phyloP scores from a whole-genome alignment of 2,113 vertebrate species.

The Carlito syrichta region DNA sequence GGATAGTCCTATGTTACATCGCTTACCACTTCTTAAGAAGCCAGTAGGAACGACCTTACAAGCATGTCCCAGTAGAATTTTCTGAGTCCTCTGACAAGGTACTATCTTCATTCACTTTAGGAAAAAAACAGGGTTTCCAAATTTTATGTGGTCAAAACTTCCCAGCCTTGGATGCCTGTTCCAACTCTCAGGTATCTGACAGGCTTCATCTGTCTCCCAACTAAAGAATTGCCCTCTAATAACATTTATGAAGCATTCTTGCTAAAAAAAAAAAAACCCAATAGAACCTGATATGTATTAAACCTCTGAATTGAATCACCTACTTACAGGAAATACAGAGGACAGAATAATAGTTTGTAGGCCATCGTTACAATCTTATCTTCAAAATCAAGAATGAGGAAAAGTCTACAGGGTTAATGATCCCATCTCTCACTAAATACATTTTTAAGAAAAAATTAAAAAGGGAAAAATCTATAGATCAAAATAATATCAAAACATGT shows the following conservation, averaged over 20 bases:
- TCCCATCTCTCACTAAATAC: background rate
- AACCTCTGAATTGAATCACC: background rate
- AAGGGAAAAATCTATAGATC: background rate
- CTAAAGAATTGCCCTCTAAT: background rate
- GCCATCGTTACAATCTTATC: background rate
- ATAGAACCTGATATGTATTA: background rate
- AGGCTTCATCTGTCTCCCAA: background rate
- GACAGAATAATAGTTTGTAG: background rate
- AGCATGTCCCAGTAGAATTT: background rate
- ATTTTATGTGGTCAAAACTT: background rate
- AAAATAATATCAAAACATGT: constrained; percentile 1
- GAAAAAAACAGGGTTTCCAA: background rate
- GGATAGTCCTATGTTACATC: background rate
- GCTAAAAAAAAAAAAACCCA: no score
- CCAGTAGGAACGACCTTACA: background rate
- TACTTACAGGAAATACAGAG: background rate
- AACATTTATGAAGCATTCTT: background rate
- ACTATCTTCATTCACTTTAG: background rate
- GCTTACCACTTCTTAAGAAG: background rate
- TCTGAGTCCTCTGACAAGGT: background rate
- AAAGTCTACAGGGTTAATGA: background rate
- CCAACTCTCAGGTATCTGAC: background rate
- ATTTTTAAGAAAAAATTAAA: background rate
- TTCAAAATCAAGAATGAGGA: background rate
- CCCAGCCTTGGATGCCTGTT: background rate